These are phyloP conservation scores for Saguinus imperator DNA, from an alignment of 2,113 vertebrate species.

Conservation along the genomic window DNA sequence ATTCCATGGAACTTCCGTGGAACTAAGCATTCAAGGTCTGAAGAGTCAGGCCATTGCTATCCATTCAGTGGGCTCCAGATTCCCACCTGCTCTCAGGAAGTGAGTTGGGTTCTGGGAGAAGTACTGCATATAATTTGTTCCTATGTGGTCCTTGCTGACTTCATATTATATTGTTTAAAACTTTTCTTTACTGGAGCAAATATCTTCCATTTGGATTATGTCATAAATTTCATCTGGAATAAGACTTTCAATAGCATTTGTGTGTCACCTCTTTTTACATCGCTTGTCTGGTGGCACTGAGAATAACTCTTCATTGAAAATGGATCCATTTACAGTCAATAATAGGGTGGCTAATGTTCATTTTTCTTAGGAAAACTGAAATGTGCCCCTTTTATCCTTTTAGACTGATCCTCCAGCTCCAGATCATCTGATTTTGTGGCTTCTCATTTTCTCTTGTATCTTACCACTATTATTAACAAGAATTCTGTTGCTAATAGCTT, in stretches of 20 bases:
- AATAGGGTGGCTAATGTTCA: conserved; percentile 63
- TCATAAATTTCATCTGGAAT: conserved; percentile 68
- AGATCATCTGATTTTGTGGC: conserved; percentile 75
- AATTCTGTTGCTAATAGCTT: conserved; percentile 78
- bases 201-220: conserved; percentile 68
- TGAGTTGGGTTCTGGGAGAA: not conserved
- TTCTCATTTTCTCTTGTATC: conserved; percentile 77
- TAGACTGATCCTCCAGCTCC: conserved; percentile 70
- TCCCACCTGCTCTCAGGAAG: not conserved
- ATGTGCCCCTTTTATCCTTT: conserved; percentile 73
- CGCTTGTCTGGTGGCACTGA: conserved; percentile 57
- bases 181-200: conserved; percentile 67
- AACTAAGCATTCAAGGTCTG: not conserved
- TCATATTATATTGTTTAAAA: conserved; percentile 45
- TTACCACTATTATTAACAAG: conserved; percentile 77
- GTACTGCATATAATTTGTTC: not conserved
- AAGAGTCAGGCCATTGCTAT: not conserved
- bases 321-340: conserved; percentile 74
- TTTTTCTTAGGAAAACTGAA: conserved; percentile 73
- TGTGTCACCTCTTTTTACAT: conserved; percentile 62
- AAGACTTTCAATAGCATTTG: conserved; percentile 56
- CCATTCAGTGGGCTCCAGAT: not conserved
- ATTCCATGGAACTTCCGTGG: not conserved
- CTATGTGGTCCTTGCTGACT: not conserved
- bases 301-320: conserved; percentile 65